These are phyloP conservation scores for Budorcas taxicolor DNA, from an alignment of 2,113 vertebrate species.

Conservation along the genomic window DNA sequence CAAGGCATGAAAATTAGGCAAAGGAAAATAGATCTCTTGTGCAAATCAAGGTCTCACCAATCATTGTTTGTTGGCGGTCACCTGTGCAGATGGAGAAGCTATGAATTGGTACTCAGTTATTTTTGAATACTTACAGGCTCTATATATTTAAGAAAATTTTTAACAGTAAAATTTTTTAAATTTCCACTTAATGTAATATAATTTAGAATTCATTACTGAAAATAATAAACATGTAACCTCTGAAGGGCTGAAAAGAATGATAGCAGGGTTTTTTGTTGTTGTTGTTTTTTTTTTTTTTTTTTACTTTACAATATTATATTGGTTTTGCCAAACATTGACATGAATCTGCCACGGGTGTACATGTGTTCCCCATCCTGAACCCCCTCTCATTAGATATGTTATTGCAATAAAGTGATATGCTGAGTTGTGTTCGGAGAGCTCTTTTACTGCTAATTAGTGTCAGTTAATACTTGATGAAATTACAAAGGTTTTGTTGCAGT, in stretches of 20 bases:
- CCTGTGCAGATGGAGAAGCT: background rate
- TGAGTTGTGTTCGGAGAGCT: slow-evolving; percentile 19
- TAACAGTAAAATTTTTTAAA: background rate
- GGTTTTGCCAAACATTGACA: too few species aligned
- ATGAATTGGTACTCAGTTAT: background rate
- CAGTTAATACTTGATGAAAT: background rate
- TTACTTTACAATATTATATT: too few species aligned
- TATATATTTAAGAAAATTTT: slow-evolving; percentile 8
- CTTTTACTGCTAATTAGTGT: background rate
- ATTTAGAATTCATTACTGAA: background rate
- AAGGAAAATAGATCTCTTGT: background rate
- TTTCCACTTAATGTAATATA: background rate
- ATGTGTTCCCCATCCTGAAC: too few species aligned
- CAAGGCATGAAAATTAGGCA: background rate
- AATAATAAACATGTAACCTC: background rate
- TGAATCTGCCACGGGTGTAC: too few species aligned
- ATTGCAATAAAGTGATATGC: background rate
- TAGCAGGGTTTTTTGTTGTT: background rate
- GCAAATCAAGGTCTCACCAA: background rate
- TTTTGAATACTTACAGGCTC: background rate
- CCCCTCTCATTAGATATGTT: background rate
- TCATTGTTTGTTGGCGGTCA: background rate
- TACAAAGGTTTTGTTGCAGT: background rate
- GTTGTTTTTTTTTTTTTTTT: background rate
- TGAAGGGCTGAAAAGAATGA: background rate